Evolutionary conservation across 2,888 invertebrate species (phyloP), one percentile per base, ranked within the genome.

Genomic region (Asteroscopus sphinx): DNA sequence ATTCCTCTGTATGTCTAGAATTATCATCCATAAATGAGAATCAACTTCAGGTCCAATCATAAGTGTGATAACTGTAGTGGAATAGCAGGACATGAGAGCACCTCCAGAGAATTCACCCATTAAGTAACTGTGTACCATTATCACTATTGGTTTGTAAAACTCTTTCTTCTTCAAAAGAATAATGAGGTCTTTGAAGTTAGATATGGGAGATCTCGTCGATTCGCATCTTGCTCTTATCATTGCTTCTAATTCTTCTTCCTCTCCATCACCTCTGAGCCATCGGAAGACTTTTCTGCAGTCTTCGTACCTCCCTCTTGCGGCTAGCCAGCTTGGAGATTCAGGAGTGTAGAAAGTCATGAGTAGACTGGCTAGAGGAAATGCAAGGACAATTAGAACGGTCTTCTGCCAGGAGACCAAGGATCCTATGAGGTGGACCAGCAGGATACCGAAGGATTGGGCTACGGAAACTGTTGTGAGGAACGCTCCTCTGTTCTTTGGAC

Each of bases 251-350:
- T 92, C 92, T 0, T 92, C 93, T 3, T 87, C 85, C 68, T 89
- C 88, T 0, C 88, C 87, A 9, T 87, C 82, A 0, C 96, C 96
- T 72, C 96, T 85, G 32, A 96, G 92, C 92, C 95, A 96, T 47
- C 87, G 85, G 12, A 96, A 95, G 0, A 95, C 91, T 15, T 85
- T 79, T 60, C 94, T 90, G 3, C 96, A 96, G 46, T 95, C 94
- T 0, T 91, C 90, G 1, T 90, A 84, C 15, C 87, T 90, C 0
- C 94, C 95, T 71, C 93, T 95, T 0, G 94, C 89, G 0, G 95
- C 91, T 9, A 96, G 78, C 96, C 96, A 96, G 52, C 94, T 93
- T 0, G 96, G 96, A 5, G 96, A 95, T 85, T 97, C 96, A 0
- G 96, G 96, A 0, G 81, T 80, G 35, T 81, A 86, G 11, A 86